Evolutionary conservation across 2,888 invertebrate genomes (phyloP), one percentile per base, ranked within the genome.

Genomic region (Orchesella flavescens): DNA sequence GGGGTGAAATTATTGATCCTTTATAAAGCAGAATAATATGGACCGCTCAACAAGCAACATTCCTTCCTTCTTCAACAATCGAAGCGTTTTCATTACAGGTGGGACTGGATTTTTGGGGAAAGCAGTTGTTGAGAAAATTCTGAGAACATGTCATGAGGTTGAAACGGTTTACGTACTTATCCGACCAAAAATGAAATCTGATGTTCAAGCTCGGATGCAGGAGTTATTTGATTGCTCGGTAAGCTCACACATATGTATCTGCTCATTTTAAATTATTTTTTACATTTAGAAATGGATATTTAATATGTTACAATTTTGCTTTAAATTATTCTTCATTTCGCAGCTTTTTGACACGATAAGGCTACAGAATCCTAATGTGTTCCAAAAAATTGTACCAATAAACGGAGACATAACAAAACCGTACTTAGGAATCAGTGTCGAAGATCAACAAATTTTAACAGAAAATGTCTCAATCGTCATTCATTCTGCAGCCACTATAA

Each of bases 21-120:
- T n/a, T n/a, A n/a, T n/a, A n/a, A n/a, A n/a, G n/a, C n/a, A n/a
- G n/a, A n/a, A n/a, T 24, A 81, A 82, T 59, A 82, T 82, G 82
- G 53, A 63, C 72, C 82, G 72, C 19, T 72, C 71, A 21, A 65
- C 76, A 19, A 82, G 78, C 63, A 77, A 77, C 3, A 83, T 83
- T 78, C 77, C 78, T 72, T 68, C 77, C 68, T 83, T 83, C 34
- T 83, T 74, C 46, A 72, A 73, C 15, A 68, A 79, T 68, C 78
- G 75, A 57, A 79, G 75, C 90, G 92, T 99, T 66, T 96, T 99
- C 89, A 93, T 99, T 74, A 99, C 98, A 17, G 99, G 98, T 19
- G 96, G 95, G 13, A 97, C 97, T 0, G 97, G 98, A n/a, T 98
- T 97, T 90, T 93, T 98, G 71, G 97, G 98, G 46, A 98, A 98